Evolutionary conservation across 2,797 vertebrate species (phyloP).

Genomic region (Varecia variegata): DNA sequence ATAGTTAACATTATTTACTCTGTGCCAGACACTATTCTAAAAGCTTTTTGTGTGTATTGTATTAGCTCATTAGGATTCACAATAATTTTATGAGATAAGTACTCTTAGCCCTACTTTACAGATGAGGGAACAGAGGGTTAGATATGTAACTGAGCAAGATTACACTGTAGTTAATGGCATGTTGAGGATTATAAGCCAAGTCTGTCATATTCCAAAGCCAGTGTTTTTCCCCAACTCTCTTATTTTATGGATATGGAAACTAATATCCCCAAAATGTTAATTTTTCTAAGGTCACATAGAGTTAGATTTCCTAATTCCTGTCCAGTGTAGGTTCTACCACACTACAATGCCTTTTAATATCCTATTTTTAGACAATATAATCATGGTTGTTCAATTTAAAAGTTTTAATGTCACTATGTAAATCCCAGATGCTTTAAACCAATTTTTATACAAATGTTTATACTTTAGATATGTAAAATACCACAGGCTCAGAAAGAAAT

Average conservation of each 20-base stretch:
- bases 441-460: not conserved
- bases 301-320: not conserved
- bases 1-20: not conserved
- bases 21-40: not conserved
- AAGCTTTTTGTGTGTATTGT: not conserved
- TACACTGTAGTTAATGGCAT: not conserved
- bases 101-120: not conserved
- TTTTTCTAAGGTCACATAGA: not conserved
- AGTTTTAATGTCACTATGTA: not conserved
- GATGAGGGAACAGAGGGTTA: not conserved
- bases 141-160: not conserved
- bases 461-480: not conserved
- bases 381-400: not conserved
- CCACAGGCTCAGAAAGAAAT: not conserved
- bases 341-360: not conserved
- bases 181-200: not conserved
- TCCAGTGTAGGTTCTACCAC: not conserved
- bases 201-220: not conserved
- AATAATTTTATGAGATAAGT: not conserved
- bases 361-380: constrained; percentile 15
- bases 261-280: not conserved
- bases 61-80: not conserved
- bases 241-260: constrained; percentile 19
- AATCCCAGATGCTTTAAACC: not conserved
- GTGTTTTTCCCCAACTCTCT: not conserved